Conservation (phyloP, 1,140 invertebrate genomes). For the Monochamus saltuarius region DNA sequence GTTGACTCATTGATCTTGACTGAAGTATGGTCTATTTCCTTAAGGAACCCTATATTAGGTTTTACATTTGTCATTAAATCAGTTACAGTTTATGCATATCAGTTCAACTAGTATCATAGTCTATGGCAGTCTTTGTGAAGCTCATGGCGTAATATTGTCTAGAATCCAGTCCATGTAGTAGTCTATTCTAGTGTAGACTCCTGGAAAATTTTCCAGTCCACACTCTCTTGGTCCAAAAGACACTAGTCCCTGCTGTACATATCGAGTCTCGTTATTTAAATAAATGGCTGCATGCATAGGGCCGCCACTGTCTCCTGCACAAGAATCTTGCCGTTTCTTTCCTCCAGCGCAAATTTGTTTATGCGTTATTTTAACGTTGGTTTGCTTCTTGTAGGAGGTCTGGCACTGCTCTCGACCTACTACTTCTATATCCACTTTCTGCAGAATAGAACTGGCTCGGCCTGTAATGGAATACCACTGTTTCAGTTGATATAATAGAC, state of each 20-base stretch:
- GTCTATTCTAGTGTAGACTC: slow-evolving; percentile 62
- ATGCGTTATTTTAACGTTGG: slow-evolving; percentile 46
- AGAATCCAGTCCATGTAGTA: slow-evolving; percentile 63
- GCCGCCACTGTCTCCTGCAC: slow-evolving; percentile 55
- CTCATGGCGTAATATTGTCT: slow-evolving; percentile 26
- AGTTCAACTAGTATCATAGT: slow-evolving; percentile 1
- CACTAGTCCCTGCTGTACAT: slow-evolving; percentile 52
- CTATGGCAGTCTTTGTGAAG: slow-evolving; percentile 4
- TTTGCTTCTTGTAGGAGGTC: slow-evolving; percentile 41
- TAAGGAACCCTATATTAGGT: too few species aligned
- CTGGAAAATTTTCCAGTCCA: slow-evolving; percentile 58
- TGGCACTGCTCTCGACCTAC: slow-evolving; percentile 53
- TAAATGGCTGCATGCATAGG: slow-evolving; percentile 48
- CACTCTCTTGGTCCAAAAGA: slow-evolving; percentile 57
- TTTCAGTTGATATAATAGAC: too few species aligned
- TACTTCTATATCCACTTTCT: slow-evolving; percentile 56
- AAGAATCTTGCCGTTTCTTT: slow-evolving; percentile 50
- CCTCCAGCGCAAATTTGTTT: slow-evolving; percentile 66
- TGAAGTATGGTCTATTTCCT: too few species aligned
- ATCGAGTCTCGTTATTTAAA: slow-evolving; percentile 38
- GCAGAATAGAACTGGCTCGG: slow-evolving; percentile 51
- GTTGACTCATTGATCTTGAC: too few species aligned
- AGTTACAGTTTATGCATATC: not conserved
- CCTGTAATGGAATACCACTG: slow-evolving; percentile 33
- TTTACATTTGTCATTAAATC: too few species aligned